Conservation (phyloP, 2,888 invertebrate genomes). For the Atherix ibis region DNA sequence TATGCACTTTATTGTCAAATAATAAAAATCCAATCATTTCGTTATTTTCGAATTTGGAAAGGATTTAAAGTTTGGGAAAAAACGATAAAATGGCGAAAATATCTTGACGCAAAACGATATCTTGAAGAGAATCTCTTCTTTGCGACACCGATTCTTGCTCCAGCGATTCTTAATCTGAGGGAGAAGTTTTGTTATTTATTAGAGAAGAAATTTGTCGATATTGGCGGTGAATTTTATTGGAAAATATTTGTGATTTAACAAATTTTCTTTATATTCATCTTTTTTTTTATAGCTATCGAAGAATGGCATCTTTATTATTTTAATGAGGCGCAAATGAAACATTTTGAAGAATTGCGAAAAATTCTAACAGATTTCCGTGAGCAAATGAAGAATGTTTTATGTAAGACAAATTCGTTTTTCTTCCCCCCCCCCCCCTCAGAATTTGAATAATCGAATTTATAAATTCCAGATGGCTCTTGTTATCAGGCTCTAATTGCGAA, state of each 20-base stretch:
- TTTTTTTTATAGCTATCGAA: conserved; percentile 27
- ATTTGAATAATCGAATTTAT: conserved; percentile 22
- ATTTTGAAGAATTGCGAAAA: conserved; percentile 22
- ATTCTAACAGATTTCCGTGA: conserved; percentile 35
- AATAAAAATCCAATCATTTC: conserved; percentile 56
- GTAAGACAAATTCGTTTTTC: conserved; percentile 32
- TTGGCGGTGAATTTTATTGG: conserved; percentile 34
- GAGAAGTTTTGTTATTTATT: conserved; percentile 49
- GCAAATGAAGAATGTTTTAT: conserved; percentile 41
- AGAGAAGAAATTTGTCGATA: conserved; percentile 45
- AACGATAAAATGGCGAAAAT: conserved; percentile 53
- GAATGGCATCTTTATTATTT: conserved; percentile 48
- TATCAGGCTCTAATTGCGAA: conserved; percentile 54
- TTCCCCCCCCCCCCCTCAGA: no score
- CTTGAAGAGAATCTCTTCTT: conserved; percentile 57
- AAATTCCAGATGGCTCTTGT: conserved; percentile 43
- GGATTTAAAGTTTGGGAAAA: conserved; percentile 68
- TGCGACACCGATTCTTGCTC: conserved; percentile 52
- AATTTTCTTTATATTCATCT: background rate
- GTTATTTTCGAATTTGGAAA: conserved; percentile 57
- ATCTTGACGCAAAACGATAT: conserved; percentile 38
- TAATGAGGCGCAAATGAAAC: conserved; percentile 44
- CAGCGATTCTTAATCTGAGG: conserved; percentile 54
- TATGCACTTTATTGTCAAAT: conserved; percentile 63
- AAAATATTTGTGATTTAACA: background rate